Conservation (phyloP, 2,888 invertebrate species). For the Drosophila ustulata region DNA sequence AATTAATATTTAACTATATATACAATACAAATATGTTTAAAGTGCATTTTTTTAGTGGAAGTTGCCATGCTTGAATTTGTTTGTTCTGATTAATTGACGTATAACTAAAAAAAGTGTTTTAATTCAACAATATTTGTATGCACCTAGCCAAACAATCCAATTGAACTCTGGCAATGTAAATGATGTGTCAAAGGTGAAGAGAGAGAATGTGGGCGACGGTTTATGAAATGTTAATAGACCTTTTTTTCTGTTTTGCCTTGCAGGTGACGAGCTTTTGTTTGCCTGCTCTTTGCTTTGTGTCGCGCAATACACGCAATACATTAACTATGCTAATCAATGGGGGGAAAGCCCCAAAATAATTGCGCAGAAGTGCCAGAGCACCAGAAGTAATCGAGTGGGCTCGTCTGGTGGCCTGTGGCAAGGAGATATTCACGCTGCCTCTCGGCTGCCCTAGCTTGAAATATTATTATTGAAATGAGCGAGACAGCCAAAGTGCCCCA, state of each 20-base stretch:
- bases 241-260: background rate
- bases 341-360: constrained; percentile 15
- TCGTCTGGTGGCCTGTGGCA: background rate
- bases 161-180: background rate
- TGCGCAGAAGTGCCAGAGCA: constrained; percentile 10
- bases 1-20: no score
- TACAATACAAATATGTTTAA: no score
- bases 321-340: constrained; percentile 46
- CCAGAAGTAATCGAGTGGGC: background rate
- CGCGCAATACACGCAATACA: background rate
- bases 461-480: background rate
- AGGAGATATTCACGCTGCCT: background rate
- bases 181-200: background rate
- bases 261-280: background rate
- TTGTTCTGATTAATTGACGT: no score
- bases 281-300: background rate
- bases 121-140: no score
- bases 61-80: no score
- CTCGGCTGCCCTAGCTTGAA: background rate
- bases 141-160: background rate
- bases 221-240: background rate
- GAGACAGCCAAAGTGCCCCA: background rate
- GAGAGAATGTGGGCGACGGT: background rate
- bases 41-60: no score
- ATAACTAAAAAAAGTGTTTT: no score